Evolutionary conservation across 2,113 vertebrate species (phyloP), one percentile per base, ranked within the genome.

Genomic region (Ahaetulla prasina): DNA sequence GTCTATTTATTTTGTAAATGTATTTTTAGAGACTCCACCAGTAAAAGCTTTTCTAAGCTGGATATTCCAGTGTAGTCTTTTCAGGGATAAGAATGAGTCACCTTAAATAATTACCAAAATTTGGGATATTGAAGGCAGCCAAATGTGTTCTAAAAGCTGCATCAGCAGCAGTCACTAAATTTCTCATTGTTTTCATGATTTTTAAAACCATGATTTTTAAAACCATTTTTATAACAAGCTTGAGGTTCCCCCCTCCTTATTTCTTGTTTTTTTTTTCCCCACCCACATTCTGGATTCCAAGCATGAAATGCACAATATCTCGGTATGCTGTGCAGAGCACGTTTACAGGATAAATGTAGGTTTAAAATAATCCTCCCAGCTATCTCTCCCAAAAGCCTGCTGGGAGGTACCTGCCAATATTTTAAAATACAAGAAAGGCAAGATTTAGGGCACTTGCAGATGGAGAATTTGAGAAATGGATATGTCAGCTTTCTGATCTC

Each of bases 191-290:
- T 85, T 45, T 57, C 30, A 60, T 25, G 27, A 27, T 89, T 89
- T 92, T 89, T 85, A 49, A 74, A 89, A 74, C n/a, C 30, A 92
- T 22, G 27, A 27, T 89, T 89, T 92, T 89, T 85, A 49, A 74
- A 89, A 74, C n/a, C 30, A 92, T 22, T n/a, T n/a, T 4, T 45
- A 85, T 55, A 89, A 85, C 74, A 89, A 85, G 43, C 22, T 85
- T 88, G 63, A 55, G 11, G 27, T 57, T 5, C 0, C 14, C 63
- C 14, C 0, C 14, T 30, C 14, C 14, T 0, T 50, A 1, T 54
- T 55, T 80, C 27, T 52, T 88, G 1, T 20, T 89, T 9, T 11
- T 45, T 47, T 43, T 57, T 25, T 50, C 12, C 50, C 53, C 55
- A n/a, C 27, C 35, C 20, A 23, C 18, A 25, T 89, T 88, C 39